These are phyloP conservation scores for Varecia variegata DNA, from an alignment of 2,797 vertebrate genomes.

Conservation along the genomic window DNA sequence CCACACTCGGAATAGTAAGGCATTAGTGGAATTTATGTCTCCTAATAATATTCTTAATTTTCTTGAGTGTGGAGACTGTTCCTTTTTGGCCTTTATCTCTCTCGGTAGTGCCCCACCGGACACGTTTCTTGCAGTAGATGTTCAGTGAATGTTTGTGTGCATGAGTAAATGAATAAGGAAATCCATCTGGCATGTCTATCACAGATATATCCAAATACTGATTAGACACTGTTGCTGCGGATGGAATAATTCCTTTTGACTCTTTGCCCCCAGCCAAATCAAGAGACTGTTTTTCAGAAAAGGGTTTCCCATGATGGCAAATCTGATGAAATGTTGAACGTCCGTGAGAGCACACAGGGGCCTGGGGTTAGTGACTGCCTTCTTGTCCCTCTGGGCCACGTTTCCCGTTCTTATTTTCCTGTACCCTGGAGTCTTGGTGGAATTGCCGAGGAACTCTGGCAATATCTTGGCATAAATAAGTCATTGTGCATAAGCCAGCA, in stretches of 20 bases:
- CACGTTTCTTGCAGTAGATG: background rate
- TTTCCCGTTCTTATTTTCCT: conserved; percentile 46
- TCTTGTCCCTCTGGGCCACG: background rate
- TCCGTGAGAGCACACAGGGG: background rate
- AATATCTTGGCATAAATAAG: conserved; percentile 14
- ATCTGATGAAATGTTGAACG: conserved; percentile 30
- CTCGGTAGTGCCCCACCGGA: background rate
- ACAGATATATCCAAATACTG: background rate
- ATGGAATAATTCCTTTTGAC: background rate
- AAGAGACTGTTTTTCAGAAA: background rate
- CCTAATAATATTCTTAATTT: background rate
- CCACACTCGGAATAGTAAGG: background rate
- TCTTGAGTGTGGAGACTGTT: background rate
- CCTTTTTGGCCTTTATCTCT: background rate
- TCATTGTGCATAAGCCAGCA: conserved; percentile 47
- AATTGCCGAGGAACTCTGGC: background rate
- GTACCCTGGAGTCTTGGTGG: conserved; percentile 24
- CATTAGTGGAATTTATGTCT: background rate
- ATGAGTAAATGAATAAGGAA: background rate
- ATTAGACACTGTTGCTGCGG: background rate
- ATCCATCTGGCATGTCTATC: background rate
- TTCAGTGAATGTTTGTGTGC: background rate
- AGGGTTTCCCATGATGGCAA: conserved; percentile 13
- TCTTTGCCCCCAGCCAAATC: background rate
- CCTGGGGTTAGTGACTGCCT: accelerated